These are phyloP conservation scores for Zygogramma bicolorata DNA, from an alignment of 2,888 invertebrate species.

Conservation along the genomic window DNA sequence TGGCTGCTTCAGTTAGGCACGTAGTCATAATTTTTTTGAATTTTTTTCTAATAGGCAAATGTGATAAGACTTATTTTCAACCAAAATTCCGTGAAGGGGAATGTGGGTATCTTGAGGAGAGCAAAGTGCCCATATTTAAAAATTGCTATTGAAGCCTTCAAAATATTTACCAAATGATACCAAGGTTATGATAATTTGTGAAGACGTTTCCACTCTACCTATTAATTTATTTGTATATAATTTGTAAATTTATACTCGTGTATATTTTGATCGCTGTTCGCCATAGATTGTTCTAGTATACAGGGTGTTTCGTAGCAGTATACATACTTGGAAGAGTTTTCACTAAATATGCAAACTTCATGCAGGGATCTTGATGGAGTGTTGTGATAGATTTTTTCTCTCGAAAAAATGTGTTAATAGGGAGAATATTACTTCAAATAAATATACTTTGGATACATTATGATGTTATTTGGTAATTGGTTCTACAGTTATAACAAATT, in stretches of 20 bases:
- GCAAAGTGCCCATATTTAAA: neutral
- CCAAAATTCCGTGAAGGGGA: neutral
- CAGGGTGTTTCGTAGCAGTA: slow-evolving; percentile 1
- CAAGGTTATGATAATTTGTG: slow-evolving; percentile 34
- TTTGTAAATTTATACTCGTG: slow-evolving; percentile 39
- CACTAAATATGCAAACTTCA: neutral
- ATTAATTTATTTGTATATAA: slow-evolving; percentile 42
- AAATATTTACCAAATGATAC: slow-evolving; percentile 41
- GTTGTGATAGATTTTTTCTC: no score
- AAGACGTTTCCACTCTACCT: slow-evolving; percentile 25
- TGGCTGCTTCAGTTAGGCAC: no score
- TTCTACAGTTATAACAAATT: no score
- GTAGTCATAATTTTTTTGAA: no score
- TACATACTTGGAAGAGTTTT: slow-evolving; percentile 1
- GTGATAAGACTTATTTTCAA: no score
- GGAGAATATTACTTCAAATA: no score
- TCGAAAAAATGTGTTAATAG: no score
- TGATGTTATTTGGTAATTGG: no score
- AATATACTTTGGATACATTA: no score
- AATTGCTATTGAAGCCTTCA: neutral
- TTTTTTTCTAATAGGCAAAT: no score
- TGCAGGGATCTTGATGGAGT: no score
- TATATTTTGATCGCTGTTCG: slow-evolving; percentile 35
- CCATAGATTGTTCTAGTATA: slow-evolving; percentile 29
- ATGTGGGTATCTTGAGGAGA: neutral